Evolutionary conservation across 2,113 vertebrate species (phyloP).

Genomic region (Lagopus muta): DNA sequence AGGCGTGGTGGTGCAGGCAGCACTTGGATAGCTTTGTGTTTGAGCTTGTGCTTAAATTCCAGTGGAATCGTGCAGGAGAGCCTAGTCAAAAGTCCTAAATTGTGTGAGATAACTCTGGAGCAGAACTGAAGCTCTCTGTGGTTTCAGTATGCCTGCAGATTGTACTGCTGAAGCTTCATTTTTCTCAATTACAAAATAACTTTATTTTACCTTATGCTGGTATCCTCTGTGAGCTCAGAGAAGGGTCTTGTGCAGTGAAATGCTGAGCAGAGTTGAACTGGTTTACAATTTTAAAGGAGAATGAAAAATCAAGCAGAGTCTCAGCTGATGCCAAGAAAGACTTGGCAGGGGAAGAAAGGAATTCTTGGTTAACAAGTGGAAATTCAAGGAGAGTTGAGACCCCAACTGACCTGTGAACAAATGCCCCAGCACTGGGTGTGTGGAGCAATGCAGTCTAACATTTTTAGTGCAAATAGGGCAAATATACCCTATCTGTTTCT

Average conservation of each 20-base stretch:
- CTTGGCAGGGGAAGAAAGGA: neutral
- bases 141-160: neutral
- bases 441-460: neutral
- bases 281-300: neutral
- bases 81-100: neutral
- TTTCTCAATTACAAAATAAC: neutral
- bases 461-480: neutral
- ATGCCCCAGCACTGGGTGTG: rapidly evolving
- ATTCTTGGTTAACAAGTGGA: neutral
- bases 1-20: neutral
- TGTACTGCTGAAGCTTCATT: neutral
- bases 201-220: neutral
- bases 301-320: neutral
- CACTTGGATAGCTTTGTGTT: neutral
- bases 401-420: neutral
- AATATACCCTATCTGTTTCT: neutral
- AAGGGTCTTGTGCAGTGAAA: neutral
- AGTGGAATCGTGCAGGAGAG: neutral
- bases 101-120: neutral
- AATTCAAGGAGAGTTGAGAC: neutral
- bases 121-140: neutral
- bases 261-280: neutral
- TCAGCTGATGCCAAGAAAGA: neutral
- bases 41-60: neutral
- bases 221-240: neutral